Evolutionary conservation across 2,888 invertebrate genomes (phyloP), one percentile per base, ranked within the genome.

Genomic region (Nebria salina): DNA sequence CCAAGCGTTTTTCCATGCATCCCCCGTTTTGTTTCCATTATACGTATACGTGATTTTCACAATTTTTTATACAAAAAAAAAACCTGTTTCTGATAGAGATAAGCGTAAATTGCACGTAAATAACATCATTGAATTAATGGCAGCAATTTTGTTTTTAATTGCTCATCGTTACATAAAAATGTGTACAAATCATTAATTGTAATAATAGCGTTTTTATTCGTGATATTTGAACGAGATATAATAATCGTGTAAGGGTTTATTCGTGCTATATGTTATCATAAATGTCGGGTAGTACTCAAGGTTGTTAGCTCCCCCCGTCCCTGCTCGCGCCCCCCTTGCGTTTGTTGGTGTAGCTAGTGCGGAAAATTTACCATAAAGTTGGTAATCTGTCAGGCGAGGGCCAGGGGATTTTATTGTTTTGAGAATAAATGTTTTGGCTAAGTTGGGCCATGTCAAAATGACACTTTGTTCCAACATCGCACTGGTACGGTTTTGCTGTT

Each of bases 381-480:
- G 75, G 75, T 80, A 80, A 80, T 80, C 80, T 75, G 68, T 80
- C 80, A 80, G 68, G 68, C 66, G 54, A 80, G 75, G 75, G 70
- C 75, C 75, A 75, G 64, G 75, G 75, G 75, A 80, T 80, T 80
- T 75, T 80, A 80, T 80, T 80, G 80, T 80, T 80, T 75, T 80
- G 75, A 80, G 68, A 80, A 80, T 70, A 79, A 79, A 79, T 26
- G 70, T 70, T 70, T 15, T 20, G 20, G 34, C 26, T 13, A 11
- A 8, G 7, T 25, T 8, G 4, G 15, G 5, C 8, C 66, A 13
- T 11, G 26, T 26, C 70, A 70, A 70, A 70, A 70, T 70, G 70
- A 11, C 70, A 70, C 13, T 20, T 70, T 70, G 70, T 70, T 70
- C 26, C 13, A 70, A 20, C 34, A 11, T 7, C 8, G 8, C 1